Evolutionary conservation across 2,888 invertebrate species (phyloP).

Genomic region (Apamea sordens): DNA sequence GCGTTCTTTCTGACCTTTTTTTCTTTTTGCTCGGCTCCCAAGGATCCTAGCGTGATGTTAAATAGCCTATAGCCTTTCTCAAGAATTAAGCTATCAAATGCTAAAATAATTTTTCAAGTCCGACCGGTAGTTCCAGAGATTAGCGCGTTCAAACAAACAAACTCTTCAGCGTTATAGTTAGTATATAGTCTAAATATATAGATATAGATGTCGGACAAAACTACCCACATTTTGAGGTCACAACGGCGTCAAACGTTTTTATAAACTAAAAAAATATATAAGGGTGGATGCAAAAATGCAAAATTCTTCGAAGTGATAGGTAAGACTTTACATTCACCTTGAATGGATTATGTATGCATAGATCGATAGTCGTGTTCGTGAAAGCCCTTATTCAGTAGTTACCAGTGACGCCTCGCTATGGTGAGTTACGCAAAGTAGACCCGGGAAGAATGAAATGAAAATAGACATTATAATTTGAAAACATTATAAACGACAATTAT

Average conservation of each 20-base stretch:
- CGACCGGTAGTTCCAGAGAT: not conserved
- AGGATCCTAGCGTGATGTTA: not conserved
- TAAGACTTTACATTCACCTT: conserved; percentile 15
- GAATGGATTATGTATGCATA: conserved; percentile 11
- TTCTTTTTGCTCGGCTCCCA: not conserved
- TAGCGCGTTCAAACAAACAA: not conserved
- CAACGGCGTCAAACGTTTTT: not conserved
- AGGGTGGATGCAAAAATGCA: not conserved
- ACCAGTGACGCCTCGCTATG: not conserved
- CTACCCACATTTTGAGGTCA: conserved; percentile 11
- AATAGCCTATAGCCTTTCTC: not conserved
- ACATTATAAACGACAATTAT: not conserved
- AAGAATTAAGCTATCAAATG: not conserved
- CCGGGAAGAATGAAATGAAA: not conserved
- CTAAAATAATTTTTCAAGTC: not conserved
- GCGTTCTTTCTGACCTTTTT: not conserved
- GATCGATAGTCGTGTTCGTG: conserved; percentile 10
- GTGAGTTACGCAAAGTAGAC: not conserved
- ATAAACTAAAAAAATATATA: not conserved
- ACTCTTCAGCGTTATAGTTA: not conserved
- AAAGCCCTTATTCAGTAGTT: not conserved
- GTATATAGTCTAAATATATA: too few species aligned
- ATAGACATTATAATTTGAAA: not conserved
- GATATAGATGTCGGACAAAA: not conserved
- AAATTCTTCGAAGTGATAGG: conserved; percentile 6